Conservation (phyloP, 2,888 invertebrate genomes). For the Girardia tigrina region DNA sequence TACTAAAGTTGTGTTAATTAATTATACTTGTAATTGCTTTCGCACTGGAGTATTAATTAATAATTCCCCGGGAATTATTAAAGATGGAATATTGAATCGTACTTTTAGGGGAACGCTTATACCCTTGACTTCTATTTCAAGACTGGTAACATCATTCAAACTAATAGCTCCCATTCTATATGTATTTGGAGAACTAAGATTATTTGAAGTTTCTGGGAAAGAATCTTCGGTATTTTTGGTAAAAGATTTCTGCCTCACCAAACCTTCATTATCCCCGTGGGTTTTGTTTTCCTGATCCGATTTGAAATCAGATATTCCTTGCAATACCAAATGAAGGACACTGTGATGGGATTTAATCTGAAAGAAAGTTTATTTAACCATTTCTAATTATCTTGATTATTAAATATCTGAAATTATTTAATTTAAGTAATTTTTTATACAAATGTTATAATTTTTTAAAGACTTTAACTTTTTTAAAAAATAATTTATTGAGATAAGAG, state of each 20-base stretch:
- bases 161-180: background rate
- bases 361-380: no score
- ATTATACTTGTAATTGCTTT: conserved; percentile 43
- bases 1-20: conserved; percentile 27
- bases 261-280: background rate
- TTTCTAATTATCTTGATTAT: no score
- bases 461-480: no score
- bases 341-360: conserved; percentile 45
- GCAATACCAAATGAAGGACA: conserved; percentile 45
- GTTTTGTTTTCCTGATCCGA: background rate
- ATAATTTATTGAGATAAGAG: no score
- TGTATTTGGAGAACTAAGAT: background rate
- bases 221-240: background rate
- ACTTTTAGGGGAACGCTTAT: conserved; percentile 45
- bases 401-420: no score
- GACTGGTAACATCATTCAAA: conserved; percentile 38
- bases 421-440: no score
- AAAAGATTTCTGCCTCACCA: background rate
- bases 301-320: conserved; percentile 42
- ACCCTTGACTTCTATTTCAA: conserved; percentile 47
- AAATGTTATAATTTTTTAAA: no score
- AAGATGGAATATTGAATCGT: conserved; percentile 46
- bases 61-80: conserved; percentile 44
- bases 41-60: conserved; percentile 44
- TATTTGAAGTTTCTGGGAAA: background rate